Evolutionary conservation across 1,140 invertebrate genomes (phyloP), one percentile per base, ranked within the genome.

Genomic region (Halictus rubicundus): DNA sequence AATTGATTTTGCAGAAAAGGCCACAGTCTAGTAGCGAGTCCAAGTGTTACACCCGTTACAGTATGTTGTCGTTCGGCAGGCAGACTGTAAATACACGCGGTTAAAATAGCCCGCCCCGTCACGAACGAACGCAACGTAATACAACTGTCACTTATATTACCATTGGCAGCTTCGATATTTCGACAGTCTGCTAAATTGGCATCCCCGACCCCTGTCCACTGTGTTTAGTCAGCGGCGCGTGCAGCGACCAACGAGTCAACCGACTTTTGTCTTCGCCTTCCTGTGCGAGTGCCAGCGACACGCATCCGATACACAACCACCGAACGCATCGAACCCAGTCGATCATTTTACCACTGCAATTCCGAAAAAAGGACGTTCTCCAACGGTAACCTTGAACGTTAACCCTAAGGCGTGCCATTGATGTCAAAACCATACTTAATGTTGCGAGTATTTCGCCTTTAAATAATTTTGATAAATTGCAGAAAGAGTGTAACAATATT

Each of bases 241-340:
- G 54, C 54, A 57, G n/a, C 54, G 54, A 21, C n/a, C 19, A 57
- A 57, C 49, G 49, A 52, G 49, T 21, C 49, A 52, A 52, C 49
- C 49, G 49, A 52, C 54, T 57, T 57, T 57, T 57, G 54, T 57
- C 54, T n/a, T 57, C 54, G 54, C 54, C 54, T 57, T 57, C 54
- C 54, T 57, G 54, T 57, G n/a, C 54, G 54, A n/a, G 54, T n/a
- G 21, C 21, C 0, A 2, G 21, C 54, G 54, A 57, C 54, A 57
- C 21, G 54, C 54, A 57, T 46, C 9, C 42, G 12, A 46, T 46
- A 46, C 10, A n/a, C 19, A 57, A 57, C 19, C n/a, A n/a, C n/a
- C 21, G 21, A 57, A 57, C n/a, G 54, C n/a, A 10, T n/a, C n/a
- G 32, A 32, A 32, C 32, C 32, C 32, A 32, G 32, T 32, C 32